Base-by-base conservation (phyloP, 2,888 invertebrate species). In the Agonopterix arenella region DNA sequence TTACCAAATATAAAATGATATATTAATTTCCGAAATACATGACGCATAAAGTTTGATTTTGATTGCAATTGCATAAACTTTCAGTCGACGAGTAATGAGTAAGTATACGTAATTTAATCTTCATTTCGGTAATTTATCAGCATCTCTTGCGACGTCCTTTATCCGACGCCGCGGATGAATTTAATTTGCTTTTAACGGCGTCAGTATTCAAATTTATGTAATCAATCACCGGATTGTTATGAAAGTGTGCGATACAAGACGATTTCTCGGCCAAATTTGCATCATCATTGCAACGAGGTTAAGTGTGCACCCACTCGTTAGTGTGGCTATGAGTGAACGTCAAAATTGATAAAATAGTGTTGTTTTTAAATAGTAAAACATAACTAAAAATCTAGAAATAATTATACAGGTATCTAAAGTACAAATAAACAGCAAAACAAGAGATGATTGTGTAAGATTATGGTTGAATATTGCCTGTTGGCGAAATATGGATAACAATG, bases 161-260 rank as follows among this genome's bases (percentile, higher is more conserved):
- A 83, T 75, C 73, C 74, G 72, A 79, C 68, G 81, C 82, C 84
- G 83, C 79, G 62, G 74, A 79, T 81, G 76, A 79, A 79, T 84
- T 88, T 84, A 88, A 88, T 86, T 84, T 81, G 76, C 68, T 76
- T 83, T 84, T 84, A 84, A 86, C 80, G 67, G 79, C 77, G 74
- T 77, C 76, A 76, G 80, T 80, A 84, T 88, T 88, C 73, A 84
- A 82, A 86, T 86, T 84, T 80, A 80, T 80, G 76, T 81, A 85
- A 89, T 89, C 86, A 88, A 88, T 89, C 88, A 89, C 73, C 59
- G 69, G 80, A 80, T 88, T 80, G 84, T 88, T 89, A 85, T 85
- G 88, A 88, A 88, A 88, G 84, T 80, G 79, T 81, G 76, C 76
- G 76, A 81, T 84, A 81, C 79, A 65, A 76, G 79, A 74, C 69